Base-by-base conservation (phyloP, 2,888 invertebrate species). In the Drosophila cognata region DNA sequence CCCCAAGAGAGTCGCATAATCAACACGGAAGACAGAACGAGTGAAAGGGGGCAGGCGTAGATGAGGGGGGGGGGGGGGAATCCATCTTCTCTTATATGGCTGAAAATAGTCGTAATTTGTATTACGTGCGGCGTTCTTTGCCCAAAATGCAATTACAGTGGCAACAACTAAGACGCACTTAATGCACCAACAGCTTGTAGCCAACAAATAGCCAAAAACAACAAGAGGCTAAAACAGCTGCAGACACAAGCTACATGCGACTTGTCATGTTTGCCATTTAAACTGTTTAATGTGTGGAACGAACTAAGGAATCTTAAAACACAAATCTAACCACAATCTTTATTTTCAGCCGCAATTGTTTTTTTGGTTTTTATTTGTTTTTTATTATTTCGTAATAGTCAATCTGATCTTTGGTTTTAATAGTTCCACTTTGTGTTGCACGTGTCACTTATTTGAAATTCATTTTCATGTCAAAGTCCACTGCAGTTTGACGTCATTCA, bases 281-380 rank as follows among this genome's bases (percentile, higher is more conserved):
- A 57, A 53, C 61, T 56, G 80, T 72, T 77, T 84, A 86, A 81
- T 82, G 74, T 69, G 58, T 72, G 88, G 88, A 86, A 86, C 86
- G 66, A 56, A 50, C 60, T 52, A 68, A 69, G 67, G 53, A 69
- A 71, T 65, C 72, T 71, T 51, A 53, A 71, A 81, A 36, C 53
- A 31, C 53, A 68, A 65, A 71, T 61, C 55, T 66, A 62, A 75
- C 52, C 43, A 77, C 52, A 56, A 70, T 60, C 61, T 43, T 56
- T 28, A 29, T 21, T 48, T 48, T 46, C 16, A 56, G 18, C 16
- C 36, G 13, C 38, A 56, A 70, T 51, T 48, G 13, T 43, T 61
- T 46, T 46, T 50, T 16, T n/a, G 3, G 16, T 50, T 18, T 58
- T 50, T 31, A 52, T 57, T 55, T 21, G 1, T 7, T 4, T 16